Base-by-base conservation (phyloP, 2,797 vertebrate genomes). In the Sitta carolinensis region DNA sequence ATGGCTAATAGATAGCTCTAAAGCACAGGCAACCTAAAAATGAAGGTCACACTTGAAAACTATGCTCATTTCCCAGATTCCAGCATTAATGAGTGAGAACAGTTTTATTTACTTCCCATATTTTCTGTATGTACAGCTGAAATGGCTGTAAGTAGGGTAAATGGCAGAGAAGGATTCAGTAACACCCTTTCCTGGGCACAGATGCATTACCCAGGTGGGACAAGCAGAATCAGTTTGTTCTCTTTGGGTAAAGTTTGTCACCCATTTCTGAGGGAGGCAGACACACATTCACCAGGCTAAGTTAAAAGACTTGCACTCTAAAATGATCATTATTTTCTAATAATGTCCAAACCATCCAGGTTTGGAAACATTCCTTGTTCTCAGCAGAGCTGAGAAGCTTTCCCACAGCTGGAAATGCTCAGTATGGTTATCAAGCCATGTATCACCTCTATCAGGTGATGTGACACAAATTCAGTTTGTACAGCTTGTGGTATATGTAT, bases 361-460 rank as follows among this genome's bases (percentile, higher is more conserved):
- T 18, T 36, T 8, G 36, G 10, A 36, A 36, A 36, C 36, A 36
- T 55, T 82, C 40, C 27, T 27, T 52, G 21, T 26, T 84, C 59
- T 70, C 50, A 84, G 47, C 17, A 42, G 50, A 93, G 34, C 55
- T 86, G 66, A 64, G 82, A 86, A 73, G 61, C 47, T 57, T 81
- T 82, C 26, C 70, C 51, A 27, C 1, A 0, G 9, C 58, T 90
- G 40, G 42, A 79, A 88, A 63, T 17, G 6, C 43, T 79, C 70
- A 54, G 67, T 21, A 5, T 34, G 10, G 16, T 66, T 84, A 73
- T 34, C 61, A 26, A 36, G 79, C 42, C 66, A 13, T 75, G 62
- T 27, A 32, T 67, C 45, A 38, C 62, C 27, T 38, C 38, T 52
- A 2, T 9, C 45, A 79, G 59, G 59, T 52, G 30, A 81, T 2